Evolutionary conservation across 2,888 invertebrate genomes (phyloP).

Genomic region (Caenorhabditis doughertyi): DNA sequence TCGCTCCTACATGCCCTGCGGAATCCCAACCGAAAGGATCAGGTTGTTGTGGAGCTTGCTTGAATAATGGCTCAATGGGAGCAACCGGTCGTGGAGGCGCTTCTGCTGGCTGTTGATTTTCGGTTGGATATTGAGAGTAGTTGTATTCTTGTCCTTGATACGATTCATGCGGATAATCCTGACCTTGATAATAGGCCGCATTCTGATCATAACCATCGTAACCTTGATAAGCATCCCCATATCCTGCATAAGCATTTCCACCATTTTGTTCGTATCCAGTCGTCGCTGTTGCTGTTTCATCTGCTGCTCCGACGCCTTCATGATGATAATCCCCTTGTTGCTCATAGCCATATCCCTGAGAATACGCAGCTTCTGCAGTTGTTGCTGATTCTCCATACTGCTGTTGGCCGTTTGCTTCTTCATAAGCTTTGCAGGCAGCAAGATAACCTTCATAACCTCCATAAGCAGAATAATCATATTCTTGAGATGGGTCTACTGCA

Average conservation of each 20-base stretch:
- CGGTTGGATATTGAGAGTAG: slow-evolving; percentile 26
- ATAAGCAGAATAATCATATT: slow-evolving; percentile 69
- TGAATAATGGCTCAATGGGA: slow-evolving; percentile 60
- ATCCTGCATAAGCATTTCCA: slow-evolving; percentile 25
- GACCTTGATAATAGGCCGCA: slow-evolving; percentile 12
- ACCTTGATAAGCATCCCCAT: slow-evolving; percentile 46
- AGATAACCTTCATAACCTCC: slow-evolving; percentile 64
- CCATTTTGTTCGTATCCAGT: slow-evolving; percentile 18
- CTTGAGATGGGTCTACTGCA: slow-evolving; percentile 48
- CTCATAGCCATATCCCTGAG: slow-evolving; percentile 48
- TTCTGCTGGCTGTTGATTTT: slow-evolving; percentile 4
- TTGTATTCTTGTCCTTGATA: slow-evolving; percentile 34
- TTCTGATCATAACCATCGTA: slow-evolving; percentile 21
- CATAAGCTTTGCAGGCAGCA: slow-evolving; percentile 59
- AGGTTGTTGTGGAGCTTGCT: slow-evolving; percentile 65
- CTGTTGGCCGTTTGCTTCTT: slow-evolving; percentile 36
- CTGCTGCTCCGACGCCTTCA: slow-evolving; percentile 38
- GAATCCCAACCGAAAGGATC: slow-evolving; percentile 80
- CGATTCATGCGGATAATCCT: slow-evolving; percentile 12
- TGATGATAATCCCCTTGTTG: slow-evolving; percentile 46
- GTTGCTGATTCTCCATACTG: slow-evolving; percentile 6
- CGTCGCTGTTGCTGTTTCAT: background rate
- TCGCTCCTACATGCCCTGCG: background rate
- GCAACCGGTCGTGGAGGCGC: slow-evolving; percentile 15
- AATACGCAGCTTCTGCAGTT: slow-evolving; percentile 11